Percentiles rank a stretch among this genome's conserved stretches.
Conservation (phyloP, 1,140 invertebrate species). For the Heliothis subflexa region DNA sequence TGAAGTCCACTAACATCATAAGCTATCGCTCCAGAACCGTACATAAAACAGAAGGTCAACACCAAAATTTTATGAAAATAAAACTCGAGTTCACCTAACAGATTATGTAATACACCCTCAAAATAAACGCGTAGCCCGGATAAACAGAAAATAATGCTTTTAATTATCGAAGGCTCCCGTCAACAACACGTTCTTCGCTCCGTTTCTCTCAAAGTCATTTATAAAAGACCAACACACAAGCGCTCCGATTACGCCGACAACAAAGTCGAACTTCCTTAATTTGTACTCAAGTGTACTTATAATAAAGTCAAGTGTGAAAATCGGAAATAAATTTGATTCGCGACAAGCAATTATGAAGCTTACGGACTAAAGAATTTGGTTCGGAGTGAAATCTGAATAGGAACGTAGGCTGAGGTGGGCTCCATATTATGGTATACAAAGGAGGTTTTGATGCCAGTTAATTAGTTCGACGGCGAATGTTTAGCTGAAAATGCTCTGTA, state of each 20-base stretch:
- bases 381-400: not conserved
- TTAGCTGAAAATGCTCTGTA: not conserved
- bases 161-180: slow-evolving; percentile 40
- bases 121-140: slow-evolving; percentile 29
- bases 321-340: slow-evolving; percentile 38
- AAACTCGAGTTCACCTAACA: not conserved
- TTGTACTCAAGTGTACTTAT: slow-evolving; percentile 45
- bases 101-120: slow-evolving; percentile 1
- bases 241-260: slow-evolving; percentile 44
- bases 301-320: slow-evolving; percentile 45
- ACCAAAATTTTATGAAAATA: not conserved
- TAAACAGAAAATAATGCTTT: slow-evolving; percentile 45
- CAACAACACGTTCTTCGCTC: slow-evolving; percentile 41
- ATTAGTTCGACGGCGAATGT: slow-evolving; percentile 52
- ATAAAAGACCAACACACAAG: slow-evolving; percentile 46
- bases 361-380: slow-evolving; percentile 23
- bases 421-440: slow-evolving; percentile 49
- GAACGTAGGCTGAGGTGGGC: slow-evolving; percentile 33
- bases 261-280: slow-evolving; percentile 47
- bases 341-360: slow-evolving; percentile 27
- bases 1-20: too few species aligned
- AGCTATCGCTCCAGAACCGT: too few species aligned
- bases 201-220: slow-evolving; percentile 41
- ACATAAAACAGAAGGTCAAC: not conserved
- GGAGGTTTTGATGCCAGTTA: slow-evolving; percentile 64